These are phyloP conservation scores for Elymnias hypermnestra DNA, from an alignment of 1,140 invertebrate genomes.

Conservation along the genomic window DNA sequence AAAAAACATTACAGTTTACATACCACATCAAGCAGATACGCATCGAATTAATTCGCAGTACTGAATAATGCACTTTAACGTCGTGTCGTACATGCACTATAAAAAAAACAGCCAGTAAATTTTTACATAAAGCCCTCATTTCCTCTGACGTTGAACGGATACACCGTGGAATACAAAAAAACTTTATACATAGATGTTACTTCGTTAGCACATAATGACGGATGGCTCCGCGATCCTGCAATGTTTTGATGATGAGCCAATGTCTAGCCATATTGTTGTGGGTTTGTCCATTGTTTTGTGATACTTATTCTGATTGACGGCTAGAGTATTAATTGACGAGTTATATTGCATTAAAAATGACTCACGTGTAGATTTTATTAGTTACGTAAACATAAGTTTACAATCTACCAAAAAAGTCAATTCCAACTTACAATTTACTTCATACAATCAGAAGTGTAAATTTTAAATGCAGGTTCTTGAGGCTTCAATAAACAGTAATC, in stretches of 20 bases:
- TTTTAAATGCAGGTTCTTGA: too few relatives aligned
- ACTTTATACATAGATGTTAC: conserved; percentile 22
- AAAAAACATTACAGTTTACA: too few relatives aligned
- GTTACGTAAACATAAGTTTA: neutral
- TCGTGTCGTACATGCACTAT: conserved; percentile 12
- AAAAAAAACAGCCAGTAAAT: conserved; percentile 39
- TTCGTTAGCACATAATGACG: conserved; percentile 45
- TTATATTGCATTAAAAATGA: too few relatives aligned
- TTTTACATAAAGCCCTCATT: conserved; percentile 54
- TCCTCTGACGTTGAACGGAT: conserved; percentile 51
- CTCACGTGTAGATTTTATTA: too few relatives aligned
- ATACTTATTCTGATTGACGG: conserved; percentile 14
- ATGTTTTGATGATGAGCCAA: conserved; percentile 41
- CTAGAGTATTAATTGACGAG: neutral
- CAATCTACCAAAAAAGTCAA: too few relatives aligned
- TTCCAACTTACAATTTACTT: too few relatives aligned
- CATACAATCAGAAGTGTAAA: too few relatives aligned
- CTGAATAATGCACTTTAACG: conserved; percentile 14
- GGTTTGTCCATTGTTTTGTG: conserved; percentile 25
- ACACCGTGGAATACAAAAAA: conserved; percentile 47
- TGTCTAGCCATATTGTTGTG: conserved; percentile 35
- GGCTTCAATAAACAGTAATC: too few relatives aligned
- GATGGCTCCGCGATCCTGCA: conserved; percentile 21
- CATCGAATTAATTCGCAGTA: conserved; percentile 7
- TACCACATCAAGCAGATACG: neutral